Evolutionary conservation across 2,113 vertebrate genomes (phyloP).

Genomic region (Oceanites oceanicus): DNA sequence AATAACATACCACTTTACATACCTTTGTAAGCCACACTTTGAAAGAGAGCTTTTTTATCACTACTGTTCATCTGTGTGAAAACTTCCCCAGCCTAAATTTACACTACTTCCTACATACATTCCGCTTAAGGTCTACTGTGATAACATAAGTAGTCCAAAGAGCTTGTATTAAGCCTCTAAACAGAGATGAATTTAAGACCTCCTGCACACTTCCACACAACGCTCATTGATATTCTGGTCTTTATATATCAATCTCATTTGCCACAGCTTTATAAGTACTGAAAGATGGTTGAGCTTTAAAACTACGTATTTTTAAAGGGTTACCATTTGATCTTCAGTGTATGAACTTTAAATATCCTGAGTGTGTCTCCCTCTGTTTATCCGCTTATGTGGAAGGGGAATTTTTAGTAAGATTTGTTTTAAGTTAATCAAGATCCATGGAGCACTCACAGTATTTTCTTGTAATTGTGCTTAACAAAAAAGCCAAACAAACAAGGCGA

Average conservation of each 20-base stretch:
- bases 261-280: background rate
- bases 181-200: background rate
- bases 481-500: background rate
- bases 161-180: background rate
- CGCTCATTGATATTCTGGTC: background rate
- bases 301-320: rapidly evolving
- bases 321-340: background rate
- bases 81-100: background rate
- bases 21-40: background rate
- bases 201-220: background rate
- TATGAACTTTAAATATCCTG: background rate
- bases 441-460: background rate
- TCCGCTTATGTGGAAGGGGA: background rate
- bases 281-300: background rate
- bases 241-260: background rate
- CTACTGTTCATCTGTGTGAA: background rate
- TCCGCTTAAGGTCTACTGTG: background rate
- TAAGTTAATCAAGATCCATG: background rate
- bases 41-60: background rate
- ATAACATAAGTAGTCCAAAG: background rate
- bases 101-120: background rate
- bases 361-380: background rate
- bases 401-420: background rate
- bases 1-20: background rate
- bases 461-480: background rate